A percentile compares a stretch with the other conserved stretches of the same genome.
Conservation (phyloP, 2,888 invertebrate genomes). For the Pristionchus exspectatus region DNA sequence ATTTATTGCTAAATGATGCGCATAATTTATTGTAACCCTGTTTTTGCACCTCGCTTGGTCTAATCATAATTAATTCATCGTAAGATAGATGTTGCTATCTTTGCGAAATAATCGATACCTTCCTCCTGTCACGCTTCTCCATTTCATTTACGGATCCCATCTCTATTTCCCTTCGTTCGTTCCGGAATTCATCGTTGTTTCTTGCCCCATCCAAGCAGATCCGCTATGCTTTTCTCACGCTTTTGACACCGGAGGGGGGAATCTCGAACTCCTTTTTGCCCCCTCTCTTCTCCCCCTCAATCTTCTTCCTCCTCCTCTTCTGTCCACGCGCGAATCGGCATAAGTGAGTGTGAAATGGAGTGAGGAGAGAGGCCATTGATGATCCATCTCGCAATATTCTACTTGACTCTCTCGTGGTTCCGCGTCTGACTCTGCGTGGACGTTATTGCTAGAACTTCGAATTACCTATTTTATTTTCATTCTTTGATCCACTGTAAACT, state of each 20-base stretch:
- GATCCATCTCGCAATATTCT: background rate
- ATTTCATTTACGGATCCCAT: slow-evolving; percentile 17
- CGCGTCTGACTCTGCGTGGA: background rate
- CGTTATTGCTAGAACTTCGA: background rate
- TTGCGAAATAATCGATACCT: no score
- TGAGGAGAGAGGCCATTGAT: background rate
- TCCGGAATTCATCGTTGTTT: background rate
- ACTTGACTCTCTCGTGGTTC: slow-evolving; percentile 21
- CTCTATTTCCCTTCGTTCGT: background rate
- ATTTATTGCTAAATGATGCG: background rate
- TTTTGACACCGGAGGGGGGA: background rate
- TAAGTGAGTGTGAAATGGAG: slow-evolving; percentile 5
- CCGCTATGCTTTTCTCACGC: slow-evolving; percentile 43
- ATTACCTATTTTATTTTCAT: background rate
- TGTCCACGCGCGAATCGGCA: slow-evolving; percentile 1
- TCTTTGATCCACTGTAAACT: no score
- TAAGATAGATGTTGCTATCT: no score
- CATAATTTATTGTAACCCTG: background rate
- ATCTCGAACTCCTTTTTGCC: slow-evolving; percentile 46
- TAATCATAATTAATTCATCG: no score
- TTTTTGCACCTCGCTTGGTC: background rate
- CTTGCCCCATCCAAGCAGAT: slow-evolving; percentile 15
- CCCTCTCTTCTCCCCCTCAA: background rate
- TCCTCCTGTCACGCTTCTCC: background rate
- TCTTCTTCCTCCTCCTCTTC: slow-evolving; percentile 22